Evolutionary conservation across 2,888 invertebrate species (phyloP).

Genomic region (Caenorhabditis panamensis): DNA sequence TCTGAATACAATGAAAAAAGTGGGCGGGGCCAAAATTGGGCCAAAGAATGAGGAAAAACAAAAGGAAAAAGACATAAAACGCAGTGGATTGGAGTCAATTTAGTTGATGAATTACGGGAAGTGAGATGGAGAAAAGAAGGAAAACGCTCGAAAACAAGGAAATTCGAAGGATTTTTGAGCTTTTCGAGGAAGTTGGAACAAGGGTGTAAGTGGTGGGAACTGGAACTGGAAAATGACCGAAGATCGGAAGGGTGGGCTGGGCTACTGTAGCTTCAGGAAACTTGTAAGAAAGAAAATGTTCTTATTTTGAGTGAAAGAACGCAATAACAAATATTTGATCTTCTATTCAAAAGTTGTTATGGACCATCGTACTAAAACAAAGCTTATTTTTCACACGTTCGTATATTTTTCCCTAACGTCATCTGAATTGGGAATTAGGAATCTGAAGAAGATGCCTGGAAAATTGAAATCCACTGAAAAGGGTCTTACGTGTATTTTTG

Average conservation of each 20-base stretch:
- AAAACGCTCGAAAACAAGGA: neutral
- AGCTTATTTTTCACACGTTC: too few species aligned
- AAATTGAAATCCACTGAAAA: neutral
- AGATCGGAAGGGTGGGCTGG: neutral
- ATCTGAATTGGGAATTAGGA: too few species aligned
- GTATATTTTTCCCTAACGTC: too few species aligned
- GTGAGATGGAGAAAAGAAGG: neutral
- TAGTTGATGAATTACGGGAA: conserved; percentile 40
- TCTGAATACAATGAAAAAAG: conserved; percentile 2
- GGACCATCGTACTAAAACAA: neutral
- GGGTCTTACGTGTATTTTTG: too few species aligned
- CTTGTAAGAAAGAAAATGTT: too few species aligned
- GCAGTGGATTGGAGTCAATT: conserved; percentile 24
- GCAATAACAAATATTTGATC: too few species aligned
- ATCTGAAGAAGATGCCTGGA: too few species aligned
- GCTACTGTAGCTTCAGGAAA: too few species aligned
- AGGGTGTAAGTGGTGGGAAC: neutral
- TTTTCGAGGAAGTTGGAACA: neutral
- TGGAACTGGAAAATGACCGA: too few species aligned
- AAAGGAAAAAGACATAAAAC: conserved; percentile 11
- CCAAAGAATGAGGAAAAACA: conserved; percentile 1
- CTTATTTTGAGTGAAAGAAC: neutral
- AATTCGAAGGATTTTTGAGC: neutral
- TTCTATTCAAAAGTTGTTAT: neutral
- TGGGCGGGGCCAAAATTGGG: neutral